Conservation (phyloP, 1,140 invertebrate species). For the Tetragnatha versicolor region DNA sequence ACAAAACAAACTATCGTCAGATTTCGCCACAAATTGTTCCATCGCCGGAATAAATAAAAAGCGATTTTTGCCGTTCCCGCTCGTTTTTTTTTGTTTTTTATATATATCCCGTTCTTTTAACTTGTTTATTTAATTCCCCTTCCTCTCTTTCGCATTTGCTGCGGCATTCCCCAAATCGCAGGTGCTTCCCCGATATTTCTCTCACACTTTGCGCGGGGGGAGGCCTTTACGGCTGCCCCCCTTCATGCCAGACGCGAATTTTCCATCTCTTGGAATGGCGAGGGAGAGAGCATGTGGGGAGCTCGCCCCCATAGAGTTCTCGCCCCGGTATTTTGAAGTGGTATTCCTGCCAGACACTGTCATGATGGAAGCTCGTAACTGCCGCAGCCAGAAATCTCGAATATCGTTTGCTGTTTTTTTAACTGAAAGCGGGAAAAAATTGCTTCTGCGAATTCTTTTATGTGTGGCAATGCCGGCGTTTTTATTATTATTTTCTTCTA, state of each 20-base stretch:
- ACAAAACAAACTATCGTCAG: constrained; percentile 46
- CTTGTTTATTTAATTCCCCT: neutral
- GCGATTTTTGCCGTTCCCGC: constrained; percentile 15
- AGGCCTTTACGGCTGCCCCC: constrained; percentile 18
- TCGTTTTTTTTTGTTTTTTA: constrained; percentile 14
- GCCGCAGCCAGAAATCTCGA: constrained; percentile 7
- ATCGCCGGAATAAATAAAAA: constrained; percentile 52
- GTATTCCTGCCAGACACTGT: constrained; percentile 6
- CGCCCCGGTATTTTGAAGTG: too few relatives aligned
- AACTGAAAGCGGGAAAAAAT: too few relatives aligned
- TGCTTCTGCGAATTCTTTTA: too few relatives aligned
- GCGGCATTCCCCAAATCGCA: constrained; percentile 48
- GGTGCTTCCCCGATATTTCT: constrained; percentile 50
- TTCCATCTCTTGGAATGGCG: constrained; percentile 27
- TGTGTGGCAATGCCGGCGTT: too few relatives aligned
- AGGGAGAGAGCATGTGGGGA: neutral
- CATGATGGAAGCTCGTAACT: constrained; percentile 39
- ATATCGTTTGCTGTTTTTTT: constrained; percentile 5
- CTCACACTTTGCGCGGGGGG: constrained; percentile 36
- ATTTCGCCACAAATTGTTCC: constrained; percentile 52
- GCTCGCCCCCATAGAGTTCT: neutral
- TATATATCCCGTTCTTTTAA: constrained; percentile 25
- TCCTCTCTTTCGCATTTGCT: constrained; percentile 2
- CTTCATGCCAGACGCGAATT: constrained; percentile 8
- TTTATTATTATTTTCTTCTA: too few relatives aligned